phyloP scores from a whole-genome alignment of 2,113 vertebrate genomes.

The Etheostoma spectabile region DNA sequence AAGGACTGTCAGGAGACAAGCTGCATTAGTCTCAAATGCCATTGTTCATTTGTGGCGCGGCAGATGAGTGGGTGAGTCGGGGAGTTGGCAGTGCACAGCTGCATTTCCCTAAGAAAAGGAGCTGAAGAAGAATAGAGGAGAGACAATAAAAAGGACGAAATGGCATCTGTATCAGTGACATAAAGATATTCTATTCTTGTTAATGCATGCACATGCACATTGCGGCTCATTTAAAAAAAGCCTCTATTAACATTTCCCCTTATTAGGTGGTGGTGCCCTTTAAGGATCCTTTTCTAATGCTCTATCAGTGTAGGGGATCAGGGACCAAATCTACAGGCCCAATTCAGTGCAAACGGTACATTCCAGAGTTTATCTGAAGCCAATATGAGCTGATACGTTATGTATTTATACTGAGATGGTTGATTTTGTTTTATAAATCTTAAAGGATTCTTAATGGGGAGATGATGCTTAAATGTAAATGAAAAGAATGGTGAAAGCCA shows the following conservation, averaged over 20 bases:
- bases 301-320: neutral
- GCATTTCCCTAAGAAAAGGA: neutral
- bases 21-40: neutral
- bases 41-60: neutral
- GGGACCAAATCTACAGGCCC: neutral
- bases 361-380: neutral
- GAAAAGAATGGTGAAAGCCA: too few relatives aligned
- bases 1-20: neutral
- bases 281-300: neutral
- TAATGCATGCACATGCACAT: neutral
- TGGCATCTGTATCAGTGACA: conserved; percentile 10
- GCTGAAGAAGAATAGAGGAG: neutral
- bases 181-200: neutral
- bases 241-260: conserved; percentile 8
- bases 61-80: neutral
- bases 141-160: neutral
- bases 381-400: neutral
- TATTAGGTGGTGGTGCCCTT: neutral
- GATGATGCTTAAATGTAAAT: too few relatives aligned
- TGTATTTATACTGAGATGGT: neutral
- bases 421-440: neutral
- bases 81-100: neutral
- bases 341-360: neutral
- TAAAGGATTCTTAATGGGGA: too few relatives aligned
- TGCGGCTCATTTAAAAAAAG: conserved; percentile 10